Base-by-base conservation (phyloP, 2,797 vertebrate species). In the Gorsachius magnificus region DNA sequence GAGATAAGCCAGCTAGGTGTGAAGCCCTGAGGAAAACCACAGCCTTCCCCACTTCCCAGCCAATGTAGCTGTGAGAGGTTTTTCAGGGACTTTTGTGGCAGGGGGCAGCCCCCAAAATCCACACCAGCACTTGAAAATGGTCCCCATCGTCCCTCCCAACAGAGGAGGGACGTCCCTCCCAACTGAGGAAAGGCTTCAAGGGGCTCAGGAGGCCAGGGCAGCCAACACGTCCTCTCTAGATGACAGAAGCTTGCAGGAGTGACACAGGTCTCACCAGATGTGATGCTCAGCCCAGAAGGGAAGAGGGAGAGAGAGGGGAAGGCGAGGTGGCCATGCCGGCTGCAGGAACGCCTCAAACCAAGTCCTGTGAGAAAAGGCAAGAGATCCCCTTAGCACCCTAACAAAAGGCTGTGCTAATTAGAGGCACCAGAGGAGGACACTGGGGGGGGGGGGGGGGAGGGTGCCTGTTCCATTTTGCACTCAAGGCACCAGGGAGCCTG, bases 21-120 rank as follows among this genome's bases (percentile, higher is more conserved):
- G 83, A 93, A 95, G 54, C 61, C 72, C 31, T 78, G 79, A 88
- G 75, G 91, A 94, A 96, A 96, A 89, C 74, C 79, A 80, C 61
- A 81, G 53, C 53, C 28, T 75, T 91, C 33, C 29, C 29, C 38
- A 61, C 46, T 91, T 85, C 53, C 38, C 22, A 29, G 56, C 19
- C 45, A 66, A 86, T 13, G 36, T 1, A 91, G 46, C 3, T 3
- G 11, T 21, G 9, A 80, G 33, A 87, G 38, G 29, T 69, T 89
- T 87, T 54, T 36, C 33, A 11, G 51, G n/a, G 35, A n/a, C 11
- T 74, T 91, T 26, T 63, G 64, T 41, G 60, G 63, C n/a, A 75
- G 48, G 36, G 35, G 13, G 22, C 6, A 82, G 56, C 8, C 43
- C 29, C 9, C 38, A 66, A 48, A 80, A 72, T n/a, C 57, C 63